These are phyloP conservation scores for Agriopis leucophaearia DNA, from an alignment of 2,888 invertebrate genomes.

Conservation along the genomic window DNA sequence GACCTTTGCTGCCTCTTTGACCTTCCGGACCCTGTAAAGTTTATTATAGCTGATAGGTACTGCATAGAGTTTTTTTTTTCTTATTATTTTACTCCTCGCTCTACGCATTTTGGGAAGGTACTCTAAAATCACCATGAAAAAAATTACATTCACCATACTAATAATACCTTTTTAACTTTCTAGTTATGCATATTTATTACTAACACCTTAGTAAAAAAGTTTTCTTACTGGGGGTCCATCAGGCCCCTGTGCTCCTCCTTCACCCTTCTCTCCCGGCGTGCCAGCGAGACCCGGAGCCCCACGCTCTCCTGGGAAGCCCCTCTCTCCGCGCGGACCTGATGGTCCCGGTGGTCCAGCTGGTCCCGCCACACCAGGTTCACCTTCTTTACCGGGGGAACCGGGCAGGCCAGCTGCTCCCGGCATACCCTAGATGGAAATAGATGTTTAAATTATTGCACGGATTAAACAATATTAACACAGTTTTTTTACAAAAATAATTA, in stretches of 20 bases:
- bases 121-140: no score
- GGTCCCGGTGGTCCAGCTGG: conserved; percentile 87
- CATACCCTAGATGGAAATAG: conserved; percentile 83
- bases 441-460: no score
- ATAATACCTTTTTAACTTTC: no score
- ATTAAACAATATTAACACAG: no score
- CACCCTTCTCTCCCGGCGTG: conserved; percentile 88
- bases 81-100: no score
- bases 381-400: conserved; percentile 93
- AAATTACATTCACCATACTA: no score
- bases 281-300: conserved; percentile 90
- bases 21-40: conserved; percentile 88
- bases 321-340: conserved; percentile 88
- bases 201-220: not conserved
- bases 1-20: conserved; percentile 89
- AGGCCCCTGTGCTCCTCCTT: conserved; percentile 88
- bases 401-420: conserved; percentile 91
- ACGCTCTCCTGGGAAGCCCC: conserved; percentile 92
- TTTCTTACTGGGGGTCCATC: conserved; percentile 89
- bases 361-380: conserved; percentile 90
- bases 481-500: no score
- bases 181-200: no score
- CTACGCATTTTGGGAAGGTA: no score
- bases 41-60: not conserved
- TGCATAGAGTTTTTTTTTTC: not conserved